Evolutionary conservation across 2,797 vertebrate genomes (phyloP).

Genomic region (Thunnus albacares): DNA sequence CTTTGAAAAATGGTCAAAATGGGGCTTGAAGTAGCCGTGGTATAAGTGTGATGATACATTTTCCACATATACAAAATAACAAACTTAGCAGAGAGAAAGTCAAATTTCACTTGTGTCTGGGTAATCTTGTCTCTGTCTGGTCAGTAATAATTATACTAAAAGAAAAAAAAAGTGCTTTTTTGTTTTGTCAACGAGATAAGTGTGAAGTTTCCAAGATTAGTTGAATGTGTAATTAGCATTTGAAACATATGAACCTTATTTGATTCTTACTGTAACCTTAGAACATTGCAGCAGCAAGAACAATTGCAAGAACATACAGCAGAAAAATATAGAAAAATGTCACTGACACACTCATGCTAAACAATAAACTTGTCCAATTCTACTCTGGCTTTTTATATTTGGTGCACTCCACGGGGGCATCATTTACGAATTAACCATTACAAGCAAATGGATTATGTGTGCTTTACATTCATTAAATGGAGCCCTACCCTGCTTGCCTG

Average conservation of each 20-base stretch:
- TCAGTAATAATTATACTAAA: too few species aligned
- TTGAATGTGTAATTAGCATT: background rate
- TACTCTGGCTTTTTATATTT: background rate
- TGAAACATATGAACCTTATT: background rate
- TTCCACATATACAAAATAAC: too few species aligned
- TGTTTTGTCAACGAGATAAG: too few species aligned
- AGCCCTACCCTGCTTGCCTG: slow-evolving; percentile 12
- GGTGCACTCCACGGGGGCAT: background rate
- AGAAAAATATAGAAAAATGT: background rate
- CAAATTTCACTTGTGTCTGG: too few species aligned
- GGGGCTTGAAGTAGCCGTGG: too few species aligned
- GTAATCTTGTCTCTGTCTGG: too few species aligned
- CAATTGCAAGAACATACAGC: background rate
- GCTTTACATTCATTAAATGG: slow-evolving; percentile 40
- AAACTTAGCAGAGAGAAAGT: too few species aligned
- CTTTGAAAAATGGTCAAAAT: too few species aligned
- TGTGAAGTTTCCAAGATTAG: background rate
- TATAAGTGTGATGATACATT: too few species aligned
- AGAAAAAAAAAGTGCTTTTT: too few species aligned
- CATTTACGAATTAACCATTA: slow-evolving; percentile 20
- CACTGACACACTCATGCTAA: background rate
- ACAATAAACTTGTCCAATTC: background rate
- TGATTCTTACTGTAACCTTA: background rate
- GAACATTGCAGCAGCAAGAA: background rate
- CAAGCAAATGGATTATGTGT: slow-evolving; percentile 22